Percentiles rank a stretch among this genome's conserved stretches.
These are phyloP conservation scores for Erpornis zantholeuca DNA, from an alignment of 2,113 vertebrate genomes.

Conservation along the genomic window DNA sequence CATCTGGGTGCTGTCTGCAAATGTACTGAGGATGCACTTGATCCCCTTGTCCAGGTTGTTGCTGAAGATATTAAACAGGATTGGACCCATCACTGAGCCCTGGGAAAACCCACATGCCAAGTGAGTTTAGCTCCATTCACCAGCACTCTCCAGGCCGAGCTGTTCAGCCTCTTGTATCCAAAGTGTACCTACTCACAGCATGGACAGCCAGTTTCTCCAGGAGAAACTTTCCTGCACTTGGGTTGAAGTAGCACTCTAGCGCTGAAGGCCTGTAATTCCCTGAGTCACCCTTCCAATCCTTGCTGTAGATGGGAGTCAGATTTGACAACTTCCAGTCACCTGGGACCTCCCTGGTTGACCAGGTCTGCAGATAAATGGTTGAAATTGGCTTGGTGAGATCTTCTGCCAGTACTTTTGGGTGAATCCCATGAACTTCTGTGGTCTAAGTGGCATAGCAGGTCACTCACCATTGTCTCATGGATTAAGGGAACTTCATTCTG, in stretches of 20 bases:
- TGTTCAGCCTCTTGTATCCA: background rate
- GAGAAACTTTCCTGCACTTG: background rate
- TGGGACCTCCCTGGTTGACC: no score
- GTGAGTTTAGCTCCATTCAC: background rate
- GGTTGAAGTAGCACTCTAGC: fast-evolving
- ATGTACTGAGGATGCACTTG: background rate
- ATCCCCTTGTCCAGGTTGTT: background rate
- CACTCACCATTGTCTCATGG: background rate
- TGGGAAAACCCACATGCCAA: background rate
- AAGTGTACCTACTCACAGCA: no score
- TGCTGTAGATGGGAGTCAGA: background rate
- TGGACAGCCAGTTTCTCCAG: background rate
- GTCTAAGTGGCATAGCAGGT: background rate
- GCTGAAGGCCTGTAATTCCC: background rate
- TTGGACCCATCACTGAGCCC: background rate
- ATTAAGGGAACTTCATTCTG: background rate
- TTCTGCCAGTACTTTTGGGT: background rate
- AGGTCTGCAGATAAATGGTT: background rate
- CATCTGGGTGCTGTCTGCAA: background rate
- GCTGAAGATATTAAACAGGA: background rate
- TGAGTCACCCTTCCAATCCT: background rate
- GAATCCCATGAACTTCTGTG: background rate
- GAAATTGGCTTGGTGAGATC: background rate
- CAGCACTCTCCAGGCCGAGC: background rate
- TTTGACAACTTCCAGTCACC: background rate